Evolutionary conservation across 2,113 vertebrate genomes (phyloP).

Genomic region (Rhinopomastus cyanomelas): DNA sequence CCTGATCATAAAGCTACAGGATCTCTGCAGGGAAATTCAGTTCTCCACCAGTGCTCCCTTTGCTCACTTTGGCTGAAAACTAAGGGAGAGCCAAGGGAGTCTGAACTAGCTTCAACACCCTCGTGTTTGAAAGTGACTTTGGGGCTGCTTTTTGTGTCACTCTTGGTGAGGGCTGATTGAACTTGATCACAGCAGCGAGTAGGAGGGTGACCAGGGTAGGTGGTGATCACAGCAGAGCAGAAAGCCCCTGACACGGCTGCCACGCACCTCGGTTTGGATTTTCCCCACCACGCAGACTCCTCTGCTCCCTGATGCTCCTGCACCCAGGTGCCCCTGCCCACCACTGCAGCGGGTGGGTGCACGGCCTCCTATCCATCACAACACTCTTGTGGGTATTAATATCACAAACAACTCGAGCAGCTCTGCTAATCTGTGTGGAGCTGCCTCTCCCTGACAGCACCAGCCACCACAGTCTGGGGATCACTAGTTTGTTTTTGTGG

Average conservation of each 20-base stretch:
- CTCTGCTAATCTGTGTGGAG: neutral
- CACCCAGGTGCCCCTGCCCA: neutral
- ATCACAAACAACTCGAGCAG: neutral
- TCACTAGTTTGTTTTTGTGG: neutral
- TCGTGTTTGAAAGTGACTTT: neutral
- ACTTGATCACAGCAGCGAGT: neutral
- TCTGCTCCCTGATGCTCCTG: neutral
- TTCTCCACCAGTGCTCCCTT: neutral
- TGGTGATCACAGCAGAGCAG: neutral
- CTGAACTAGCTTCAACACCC: neutral
- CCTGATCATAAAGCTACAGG: neutral
- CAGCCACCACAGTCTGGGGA: neutral
- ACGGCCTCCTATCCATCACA: neutral
- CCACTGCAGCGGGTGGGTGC: neutral
- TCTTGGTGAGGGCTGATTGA: neutral
- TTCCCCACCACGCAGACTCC: neutral
- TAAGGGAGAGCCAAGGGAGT: neutral
- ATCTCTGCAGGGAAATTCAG: neutral
- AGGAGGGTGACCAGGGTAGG: neutral
- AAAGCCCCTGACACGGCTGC: neutral
- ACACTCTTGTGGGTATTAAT: neutral
- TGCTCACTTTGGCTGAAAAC: neutral
- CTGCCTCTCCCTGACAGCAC: neutral
- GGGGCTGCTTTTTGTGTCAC: neutral
- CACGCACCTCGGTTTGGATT: rapidly evolving